Base-by-base conservation (phyloP, 2,797 vertebrate species). In the Sebastes oblongus region DNA sequence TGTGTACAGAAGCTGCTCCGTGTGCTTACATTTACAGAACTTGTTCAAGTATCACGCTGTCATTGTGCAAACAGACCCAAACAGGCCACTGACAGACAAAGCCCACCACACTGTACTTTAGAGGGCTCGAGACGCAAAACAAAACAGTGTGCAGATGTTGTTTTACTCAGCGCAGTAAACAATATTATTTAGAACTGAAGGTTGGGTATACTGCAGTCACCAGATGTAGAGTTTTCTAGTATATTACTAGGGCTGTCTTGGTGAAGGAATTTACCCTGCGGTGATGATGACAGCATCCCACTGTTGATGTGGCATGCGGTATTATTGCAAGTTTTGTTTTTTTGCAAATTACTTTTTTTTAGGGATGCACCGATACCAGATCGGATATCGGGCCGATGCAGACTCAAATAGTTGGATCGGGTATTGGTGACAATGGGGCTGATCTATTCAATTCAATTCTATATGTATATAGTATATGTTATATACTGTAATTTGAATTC, bases 1-100 rank as follows among this genome's bases (percentile, higher is more conserved):
- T 89, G 90, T 91, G 91, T 92, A 90, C 91, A 89, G 83, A 86
- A 88, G 84, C 85, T 30, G 77, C 86, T 81, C 75, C 3, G 71
- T 61, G 75, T 90, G 92, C 88, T 91, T 92, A 88, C 86, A 84
- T 86, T 90, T 70, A 84, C 75, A 80, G 68, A 85, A 78, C 66
- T 75, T 76, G 66, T 77, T 92, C 85, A 84, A 89, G 84, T 86
- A 70, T 87, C 80, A 79, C 71, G 46, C 85, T 81, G 90, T 86
- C 86, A 83, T 74, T 62, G 80, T 74, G 67, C 84, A 91, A 92
- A 93, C 81, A 90, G 71, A 83, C 22, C 58, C 80, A 88, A 89
- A 92, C 86, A 84, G 77, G 68, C 55, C 67, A 66, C 62, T 75
- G 72, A 83, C 75, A 70, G 87, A 81, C 10, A 14, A 50, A 54